Conservation (phyloP, 2,797 vertebrate genomes). For the Catostomus latipinnis region DNA sequence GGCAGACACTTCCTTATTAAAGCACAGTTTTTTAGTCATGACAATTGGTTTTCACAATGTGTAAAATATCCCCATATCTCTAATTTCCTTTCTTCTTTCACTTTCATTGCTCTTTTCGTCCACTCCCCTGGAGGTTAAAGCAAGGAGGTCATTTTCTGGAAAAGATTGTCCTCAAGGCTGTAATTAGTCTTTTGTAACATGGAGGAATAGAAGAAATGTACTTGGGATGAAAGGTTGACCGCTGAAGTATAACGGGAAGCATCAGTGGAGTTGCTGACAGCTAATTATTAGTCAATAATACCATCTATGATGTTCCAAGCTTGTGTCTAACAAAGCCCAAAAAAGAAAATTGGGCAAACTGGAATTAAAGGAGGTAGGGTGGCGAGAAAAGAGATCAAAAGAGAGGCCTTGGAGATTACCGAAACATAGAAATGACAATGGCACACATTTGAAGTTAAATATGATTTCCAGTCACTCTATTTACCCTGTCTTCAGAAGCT, state of each 20-base stretch:
- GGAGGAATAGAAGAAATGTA: slow-evolving; percentile 68
- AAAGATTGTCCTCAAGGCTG: slow-evolving; percentile 77
- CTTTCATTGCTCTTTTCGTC: slow-evolving; percentile 46
- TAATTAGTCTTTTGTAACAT: slow-evolving; percentile 80
- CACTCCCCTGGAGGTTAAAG: slow-evolving; percentile 45
- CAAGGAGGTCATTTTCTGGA: slow-evolving; percentile 78
- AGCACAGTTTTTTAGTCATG: slow-evolving; percentile 7
- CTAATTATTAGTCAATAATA: slow-evolving; percentile 49
- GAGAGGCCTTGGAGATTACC: slow-evolving; percentile 41
- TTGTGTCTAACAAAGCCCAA: slow-evolving; percentile 16
- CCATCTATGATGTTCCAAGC: slow-evolving; percentile 6
- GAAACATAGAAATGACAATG: slow-evolving; percentile 62
- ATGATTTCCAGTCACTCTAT: slow-evolving; percentile 54
- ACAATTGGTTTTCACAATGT: slow-evolving; percentile 6
- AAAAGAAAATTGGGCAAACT: not conserved
- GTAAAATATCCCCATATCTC: slow-evolving; percentile 15
- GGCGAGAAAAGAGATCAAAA: slow-evolving; percentile 25
- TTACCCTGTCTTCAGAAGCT: slow-evolving; percentile 72
- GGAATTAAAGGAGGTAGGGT: not conserved
- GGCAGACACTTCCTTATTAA: not conserved
- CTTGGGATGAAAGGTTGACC: slow-evolving; percentile 66
- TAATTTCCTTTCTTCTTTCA: slow-evolving; percentile 54
- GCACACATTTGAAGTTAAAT: slow-evolving; percentile 62
- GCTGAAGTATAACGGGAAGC: slow-evolving; percentile 25
- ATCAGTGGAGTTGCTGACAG: slow-evolving; percentile 31